Evolutionary conservation across 2,888 invertebrate genomes (phyloP), one percentile per base, ranked within the genome.

Genomic region (Agonopterix heracliana): DNA sequence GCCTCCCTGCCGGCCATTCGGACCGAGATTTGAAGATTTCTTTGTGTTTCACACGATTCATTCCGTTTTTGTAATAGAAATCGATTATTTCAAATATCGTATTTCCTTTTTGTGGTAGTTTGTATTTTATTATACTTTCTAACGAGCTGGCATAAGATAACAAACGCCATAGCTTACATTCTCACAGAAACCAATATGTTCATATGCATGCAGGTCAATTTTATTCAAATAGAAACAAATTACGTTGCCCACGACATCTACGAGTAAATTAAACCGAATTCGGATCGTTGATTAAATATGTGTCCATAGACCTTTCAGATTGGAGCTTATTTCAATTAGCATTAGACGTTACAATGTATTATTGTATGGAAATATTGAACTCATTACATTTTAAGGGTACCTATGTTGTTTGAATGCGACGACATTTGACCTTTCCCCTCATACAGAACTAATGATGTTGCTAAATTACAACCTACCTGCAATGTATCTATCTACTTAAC

Each of bases 321-420:
- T 64, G 61, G 57, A 63, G 63, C 70, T 68, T 69, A 73, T 79
- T 81, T 78, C 77, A 80, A 81, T 84, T 82, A 81, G 69, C 67
- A 64, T 67, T 59, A 59, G 71, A 77, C 70, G 64, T 69, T 75
- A 81, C 81, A 81, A 81, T 80, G 77, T 76, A 71, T 26, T 76
- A 83, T 85, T 84, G 82, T 86, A 83, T 86, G 84, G 76, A 80
- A 82, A 86, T 85, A 77, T 76, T 75, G 81, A 59, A 71, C 78
- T 71, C 74, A 71, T 77, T 81, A 64, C 77, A 76, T 77, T 75
- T 68, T 71, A 68, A 71, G 65, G 63, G 65, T 66, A 68, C 61
- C 62, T 64, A n/a, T 66, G 61, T 26, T 63, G 64, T 71, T 68
- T 66, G 65, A 70, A 68, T 70, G 64, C 64, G 70, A 63, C 68